Evolutionary conservation across 2,888 invertebrate genomes (phyloP).

Genomic region (Ochropacha duplaris): DNA sequence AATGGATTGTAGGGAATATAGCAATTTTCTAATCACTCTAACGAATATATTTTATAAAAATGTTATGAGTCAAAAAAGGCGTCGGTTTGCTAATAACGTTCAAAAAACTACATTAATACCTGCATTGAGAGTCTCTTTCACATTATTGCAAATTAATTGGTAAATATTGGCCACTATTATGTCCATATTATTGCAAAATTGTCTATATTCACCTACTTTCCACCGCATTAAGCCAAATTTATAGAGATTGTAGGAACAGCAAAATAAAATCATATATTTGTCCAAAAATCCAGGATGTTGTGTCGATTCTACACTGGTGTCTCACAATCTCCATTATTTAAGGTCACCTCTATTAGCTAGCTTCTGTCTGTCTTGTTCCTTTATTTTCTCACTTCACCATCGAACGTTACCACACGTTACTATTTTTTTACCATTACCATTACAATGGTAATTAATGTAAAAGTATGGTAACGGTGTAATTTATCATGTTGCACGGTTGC

Average conservation of each 20-base stretch:
- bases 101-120: no score
- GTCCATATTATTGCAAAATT: no score
- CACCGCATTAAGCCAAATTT: neutral
- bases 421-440: neutral
- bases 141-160: no score
- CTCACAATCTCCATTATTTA: slow-evolving; percentile 22
- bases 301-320: slow-evolving; percentile 8
- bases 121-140: no score
- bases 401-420: neutral
- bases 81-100: no score
- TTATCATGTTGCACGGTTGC: slow-evolving; percentile 32
- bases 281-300: neutral
- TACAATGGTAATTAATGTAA: neutral
- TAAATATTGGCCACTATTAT: no score
- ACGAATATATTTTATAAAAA: no score
- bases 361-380: slow-evolving; percentile 64
- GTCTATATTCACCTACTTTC: neutral
- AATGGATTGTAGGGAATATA: neutral
- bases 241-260: no score
- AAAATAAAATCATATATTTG: neutral
- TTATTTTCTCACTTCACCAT: slow-evolving; percentile 23
- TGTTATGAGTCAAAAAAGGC: no score
- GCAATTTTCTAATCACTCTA: no score
- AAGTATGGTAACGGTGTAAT: neutral
- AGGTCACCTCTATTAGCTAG: slow-evolving; percentile 41